A percentile compares a stretch with the other conserved stretches of the same genome.
Conservation (phyloP, 2,113 vertebrate species). For the Dinomys branickii region DNA sequence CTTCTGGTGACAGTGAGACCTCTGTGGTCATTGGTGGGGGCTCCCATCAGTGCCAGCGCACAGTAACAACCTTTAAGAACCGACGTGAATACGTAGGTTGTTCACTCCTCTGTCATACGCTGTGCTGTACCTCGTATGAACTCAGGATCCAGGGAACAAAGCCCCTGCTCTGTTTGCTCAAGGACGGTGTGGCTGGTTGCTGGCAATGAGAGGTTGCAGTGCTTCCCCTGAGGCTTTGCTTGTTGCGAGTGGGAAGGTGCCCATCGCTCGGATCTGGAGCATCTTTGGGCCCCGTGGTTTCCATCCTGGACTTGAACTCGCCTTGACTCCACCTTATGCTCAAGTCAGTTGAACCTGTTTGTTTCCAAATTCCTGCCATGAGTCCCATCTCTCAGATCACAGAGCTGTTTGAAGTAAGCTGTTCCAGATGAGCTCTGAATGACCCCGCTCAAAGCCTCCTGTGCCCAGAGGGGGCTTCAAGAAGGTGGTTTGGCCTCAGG, state of each 20-base stretch:
- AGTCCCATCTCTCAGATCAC: background rate
- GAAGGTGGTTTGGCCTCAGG: background rate
- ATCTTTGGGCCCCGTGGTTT: background rate
- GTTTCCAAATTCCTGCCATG: background rate
- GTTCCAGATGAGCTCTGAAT: background rate
- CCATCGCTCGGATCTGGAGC: background rate
- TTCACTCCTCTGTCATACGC: background rate
- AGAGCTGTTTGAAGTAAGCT: background rate
- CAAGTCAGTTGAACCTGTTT: background rate
- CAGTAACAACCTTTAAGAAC: background rate
- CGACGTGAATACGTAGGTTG: background rate
- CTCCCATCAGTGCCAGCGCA: background rate
- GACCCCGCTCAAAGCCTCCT: background rate
- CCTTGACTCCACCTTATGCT: background rate
- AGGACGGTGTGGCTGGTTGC: background rate
- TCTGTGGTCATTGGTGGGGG: background rate
- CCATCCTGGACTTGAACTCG: background rate
- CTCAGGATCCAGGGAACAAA: background rate
- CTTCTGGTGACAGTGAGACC: background rate
- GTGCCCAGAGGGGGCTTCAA: background rate
- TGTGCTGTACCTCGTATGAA: background rate
- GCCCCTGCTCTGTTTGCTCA: background rate
- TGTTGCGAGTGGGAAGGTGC: too few species aligned
- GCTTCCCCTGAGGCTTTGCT: background rate
- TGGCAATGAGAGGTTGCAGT: background rate